Percentiles rank a stretch among this genome's conserved stretches.
phyloP scores from a whole-genome alignment of 30 jellyfish, hydroid and myxozoan species.

The Pelagia noctiluca region DNA sequence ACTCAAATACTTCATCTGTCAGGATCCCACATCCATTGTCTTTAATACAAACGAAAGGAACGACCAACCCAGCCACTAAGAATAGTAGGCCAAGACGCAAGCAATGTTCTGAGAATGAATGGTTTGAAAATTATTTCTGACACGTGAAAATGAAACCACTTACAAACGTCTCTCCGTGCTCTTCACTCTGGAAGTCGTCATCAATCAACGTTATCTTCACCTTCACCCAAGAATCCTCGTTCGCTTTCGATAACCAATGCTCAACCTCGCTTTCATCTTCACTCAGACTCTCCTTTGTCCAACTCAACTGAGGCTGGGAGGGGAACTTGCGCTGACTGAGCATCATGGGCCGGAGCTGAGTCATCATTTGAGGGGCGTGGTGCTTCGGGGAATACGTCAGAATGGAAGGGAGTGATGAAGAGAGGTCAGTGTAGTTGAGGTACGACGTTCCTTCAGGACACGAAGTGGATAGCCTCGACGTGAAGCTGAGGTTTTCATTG shows the following conservation, averaged over 20 bases:
- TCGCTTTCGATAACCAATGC: not conserved
- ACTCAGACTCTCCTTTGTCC: constrained; percentile 4
- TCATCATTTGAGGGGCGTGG: constrained; percentile 7
- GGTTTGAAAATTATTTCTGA: no score
- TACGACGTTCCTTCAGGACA: constrained; percentile 74
- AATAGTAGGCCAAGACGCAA: no score
- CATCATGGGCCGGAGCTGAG: constrained; percentile 77
- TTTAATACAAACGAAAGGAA: no score
- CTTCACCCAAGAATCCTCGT: constrained; percentile 65
- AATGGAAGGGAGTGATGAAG: constrained; percentile 74
- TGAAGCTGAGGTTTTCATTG: constrained; percentile 19
- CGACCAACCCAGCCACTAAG: no score
- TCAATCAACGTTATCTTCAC: constrained; percentile 43
- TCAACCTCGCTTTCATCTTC: constrained; percentile 52
- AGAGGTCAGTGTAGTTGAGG: constrained; percentile 18
- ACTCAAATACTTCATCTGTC: no score
- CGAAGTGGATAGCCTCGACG: constrained; percentile 74
- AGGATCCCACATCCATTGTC: no score
- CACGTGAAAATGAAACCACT: no score
- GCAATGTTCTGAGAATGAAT: no score
- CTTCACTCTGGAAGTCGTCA: constrained; percentile 8
- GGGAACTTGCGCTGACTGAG: constrained; percentile 60
- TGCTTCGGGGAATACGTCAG: constrained; percentile 61
- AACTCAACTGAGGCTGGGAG: constrained; percentile 67
- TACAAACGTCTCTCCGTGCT: constrained; percentile 28